Percentiles rank a stretch among this genome's conserved stretches.
Evolutionary conservation across 2,113 vertebrate genomes (phyloP).

Genomic region (Hystrix brachyura): DNA sequence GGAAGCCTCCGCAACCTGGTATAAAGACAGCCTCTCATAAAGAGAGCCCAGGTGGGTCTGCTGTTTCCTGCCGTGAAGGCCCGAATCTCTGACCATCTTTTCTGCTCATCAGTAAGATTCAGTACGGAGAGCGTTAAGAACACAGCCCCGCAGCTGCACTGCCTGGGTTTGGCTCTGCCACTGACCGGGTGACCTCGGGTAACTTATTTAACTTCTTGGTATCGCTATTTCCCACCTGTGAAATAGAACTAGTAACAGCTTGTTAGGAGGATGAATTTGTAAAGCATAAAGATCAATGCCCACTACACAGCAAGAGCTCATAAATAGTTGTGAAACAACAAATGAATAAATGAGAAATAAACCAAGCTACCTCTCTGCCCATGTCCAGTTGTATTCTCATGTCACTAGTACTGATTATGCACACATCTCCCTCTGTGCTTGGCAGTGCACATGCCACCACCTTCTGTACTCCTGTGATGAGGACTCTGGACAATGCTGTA

Average conservation of each 20-base stretch:
- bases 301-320: neutral
- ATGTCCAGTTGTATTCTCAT: neutral
- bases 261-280: neutral
- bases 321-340: neutral
- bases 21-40: neutral
- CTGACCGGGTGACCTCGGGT: neutral
- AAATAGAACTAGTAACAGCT: neutral
- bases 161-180: neutral
- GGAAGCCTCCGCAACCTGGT: neutral
- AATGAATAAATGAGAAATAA: neutral
- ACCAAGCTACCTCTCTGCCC: neutral
- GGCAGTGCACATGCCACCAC: neutral
- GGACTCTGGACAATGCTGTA: neutral
- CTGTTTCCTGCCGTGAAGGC: neutral
- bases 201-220: slow-evolving; percentile 19
- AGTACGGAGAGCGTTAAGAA: neutral
- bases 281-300: neutral
- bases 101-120: neutral
- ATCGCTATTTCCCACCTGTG: neutral
- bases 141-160: neutral
- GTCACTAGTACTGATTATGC: neutral
- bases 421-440: neutral
- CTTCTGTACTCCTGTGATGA: neutral
- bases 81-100: neutral
- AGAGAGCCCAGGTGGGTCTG: neutral